phyloP scores from a whole-genome alignment of 2,113 vertebrate genomes.

The Melanotaenia duboulayi region DNA sequence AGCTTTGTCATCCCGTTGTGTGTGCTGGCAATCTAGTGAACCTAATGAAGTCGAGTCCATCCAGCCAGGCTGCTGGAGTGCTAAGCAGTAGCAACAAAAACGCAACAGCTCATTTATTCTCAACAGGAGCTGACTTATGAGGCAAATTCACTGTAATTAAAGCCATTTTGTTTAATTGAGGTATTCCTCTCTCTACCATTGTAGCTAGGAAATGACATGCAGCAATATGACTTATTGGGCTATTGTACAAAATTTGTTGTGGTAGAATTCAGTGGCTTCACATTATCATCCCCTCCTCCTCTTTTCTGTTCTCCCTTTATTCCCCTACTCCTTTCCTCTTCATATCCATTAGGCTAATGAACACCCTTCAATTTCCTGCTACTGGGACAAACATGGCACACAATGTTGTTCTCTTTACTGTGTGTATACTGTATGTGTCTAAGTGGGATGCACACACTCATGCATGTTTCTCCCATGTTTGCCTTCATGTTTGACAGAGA shows the following conservation, averaged over 20 bases:
- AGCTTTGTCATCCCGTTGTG: slow-evolving; percentile 45
- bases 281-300: slow-evolving; percentile 22
- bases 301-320: slow-evolving; percentile 24
- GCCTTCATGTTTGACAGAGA: slow-evolving; percentile 53
- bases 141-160: slow-evolving; percentile 80
- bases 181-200: slow-evolving; percentile 68
- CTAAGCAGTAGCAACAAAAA: slow-evolving; percentile 38
- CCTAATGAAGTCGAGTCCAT: slow-evolving; percentile 68
- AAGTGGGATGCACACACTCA: slow-evolving; percentile 3
- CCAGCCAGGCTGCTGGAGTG: slow-evolving; percentile 44
- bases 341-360: slow-evolving; percentile 85
- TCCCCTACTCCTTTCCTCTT: slow-evolving; percentile 60
- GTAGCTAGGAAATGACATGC: slow-evolving; percentile 70
- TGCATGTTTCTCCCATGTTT: slow-evolving; percentile 24
- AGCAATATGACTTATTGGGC: slow-evolving; percentile 67
- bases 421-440: slow-evolving; percentile 21
- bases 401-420: slow-evolving; percentile 63
- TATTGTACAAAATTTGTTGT: slow-evolving; percentile 67
- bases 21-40: slow-evolving; percentile 50
- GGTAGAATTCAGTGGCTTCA: slow-evolving; percentile 61
- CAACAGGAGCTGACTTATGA: slow-evolving; percentile 66
- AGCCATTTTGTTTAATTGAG: slow-evolving; percentile 75
- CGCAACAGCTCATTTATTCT: slow-evolving; percentile 59
- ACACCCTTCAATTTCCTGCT: slow-evolving; percentile 76
- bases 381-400: slow-evolving; percentile 55